phyloP scores from a whole-genome alignment of 2,888 invertebrate species.

The Clostera curtula region DNA sequence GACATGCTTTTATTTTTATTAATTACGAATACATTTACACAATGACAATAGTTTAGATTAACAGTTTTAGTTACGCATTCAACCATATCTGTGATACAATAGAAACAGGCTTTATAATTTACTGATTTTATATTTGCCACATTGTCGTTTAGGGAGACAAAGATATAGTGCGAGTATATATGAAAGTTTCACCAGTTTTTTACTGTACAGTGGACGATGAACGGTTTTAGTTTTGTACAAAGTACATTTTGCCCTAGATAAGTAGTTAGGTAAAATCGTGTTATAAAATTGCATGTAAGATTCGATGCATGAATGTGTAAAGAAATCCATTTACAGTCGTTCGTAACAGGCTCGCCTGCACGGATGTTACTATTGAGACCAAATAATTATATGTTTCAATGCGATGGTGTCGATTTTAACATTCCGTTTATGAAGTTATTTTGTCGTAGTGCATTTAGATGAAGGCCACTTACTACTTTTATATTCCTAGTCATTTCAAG shows the following conservation, averaged over 20 bases:
- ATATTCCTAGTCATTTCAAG: slow-evolving; percentile 73
- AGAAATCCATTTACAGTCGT: slow-evolving; percentile 51
- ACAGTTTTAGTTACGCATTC: slow-evolving; percentile 54
- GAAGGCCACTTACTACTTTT: slow-evolving; percentile 67
- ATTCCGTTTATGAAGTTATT: slow-evolving; percentile 58
- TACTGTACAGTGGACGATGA: slow-evolving; percentile 51
- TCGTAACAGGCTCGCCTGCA: slow-evolving; percentile 50
- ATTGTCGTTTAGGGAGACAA: slow-evolving; percentile 35
- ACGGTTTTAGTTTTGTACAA: slow-evolving; percentile 71
- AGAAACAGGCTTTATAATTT: slow-evolving; percentile 51
- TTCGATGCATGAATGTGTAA: slow-evolving; percentile 58
- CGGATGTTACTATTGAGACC: slow-evolving; percentile 73
- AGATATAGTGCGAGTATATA: slow-evolving; percentile 37
- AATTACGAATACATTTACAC: slow-evolving; percentile 25
- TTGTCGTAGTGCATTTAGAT: slow-evolving; percentile 59
- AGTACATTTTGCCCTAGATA: slow-evolving; percentile 75
- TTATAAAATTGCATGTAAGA: slow-evolving; percentile 57
- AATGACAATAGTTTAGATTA: slow-evolving; percentile 43
- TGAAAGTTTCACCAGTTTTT: slow-evolving; percentile 47
- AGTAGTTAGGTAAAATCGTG: slow-evolving; percentile 67
- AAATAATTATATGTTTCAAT: slow-evolving; percentile 71
- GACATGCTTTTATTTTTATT: slow-evolving; percentile 31
- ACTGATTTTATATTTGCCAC: slow-evolving; percentile 54
- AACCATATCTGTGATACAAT: slow-evolving; percentile 71
- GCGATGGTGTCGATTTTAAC: slow-evolving; percentile 74